These are phyloP conservation scores for Mesoclemmys tuberculata DNA, from an alignment of 2,113 vertebrate species.

Conservation along the genomic window DNA sequence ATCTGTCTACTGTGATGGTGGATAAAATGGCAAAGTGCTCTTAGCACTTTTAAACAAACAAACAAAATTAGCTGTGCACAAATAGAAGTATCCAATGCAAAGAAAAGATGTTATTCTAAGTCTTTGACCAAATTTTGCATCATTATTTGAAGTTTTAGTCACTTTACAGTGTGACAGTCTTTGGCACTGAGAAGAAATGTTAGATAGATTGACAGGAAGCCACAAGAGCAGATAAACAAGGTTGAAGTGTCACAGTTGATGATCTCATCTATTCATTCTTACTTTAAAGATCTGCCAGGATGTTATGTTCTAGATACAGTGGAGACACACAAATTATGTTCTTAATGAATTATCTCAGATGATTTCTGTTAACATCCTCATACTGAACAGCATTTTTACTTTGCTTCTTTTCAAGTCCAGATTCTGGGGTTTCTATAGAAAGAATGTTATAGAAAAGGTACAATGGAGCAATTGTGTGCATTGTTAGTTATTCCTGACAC, in stretches of 20 bases:
- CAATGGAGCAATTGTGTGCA: conserved; percentile 3
- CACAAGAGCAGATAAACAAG: background rate
- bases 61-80: conserved; percentile 2
- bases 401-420: background rate
- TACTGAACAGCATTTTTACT: background rate
- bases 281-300: background rate
- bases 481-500: background rate
- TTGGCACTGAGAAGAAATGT: background rate
- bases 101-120: conserved; percentile 11
- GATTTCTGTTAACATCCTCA: conserved; percentile 12
- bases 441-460: background rate
- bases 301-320: background rate
- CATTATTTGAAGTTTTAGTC: background rate
- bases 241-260: background rate
- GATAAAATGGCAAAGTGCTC: conserved; percentile 30
- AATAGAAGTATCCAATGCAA: background rate
- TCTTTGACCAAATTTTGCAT: background rate
- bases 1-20: conserved; percentile 35
- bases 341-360: background rate
- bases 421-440: background rate
- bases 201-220: background rate
- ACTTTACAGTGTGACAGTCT: background rate
- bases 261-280: background rate
- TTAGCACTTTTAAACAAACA: conserved; percentile 14
- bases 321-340: background rate